phyloP scores from a whole-genome alignment of 2,888 invertebrate genomes.

The Eumerus sabulonum region DNA sequence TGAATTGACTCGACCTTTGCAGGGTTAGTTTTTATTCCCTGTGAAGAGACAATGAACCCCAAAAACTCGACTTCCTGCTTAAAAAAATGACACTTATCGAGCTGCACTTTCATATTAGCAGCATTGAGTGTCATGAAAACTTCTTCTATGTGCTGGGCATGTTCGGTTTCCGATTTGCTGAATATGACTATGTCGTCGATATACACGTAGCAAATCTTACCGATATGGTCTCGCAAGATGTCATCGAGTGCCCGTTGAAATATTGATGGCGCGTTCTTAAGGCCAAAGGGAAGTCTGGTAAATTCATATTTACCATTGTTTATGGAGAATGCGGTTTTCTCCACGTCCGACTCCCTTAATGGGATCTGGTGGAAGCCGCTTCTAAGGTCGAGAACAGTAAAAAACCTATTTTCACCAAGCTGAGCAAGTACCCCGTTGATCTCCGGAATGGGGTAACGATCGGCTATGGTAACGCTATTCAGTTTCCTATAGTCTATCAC shows the following conservation, averaged over 20 bases:
- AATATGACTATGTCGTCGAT: neutral
- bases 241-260: constrained; percentile 1
- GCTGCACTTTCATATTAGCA: constrained; percentile 5
- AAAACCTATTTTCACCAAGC: neutral
- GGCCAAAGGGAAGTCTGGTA: too few species aligned
- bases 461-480: neutral
- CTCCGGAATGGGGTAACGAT: neutral
- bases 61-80: too few species aligned
- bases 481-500: neutral
- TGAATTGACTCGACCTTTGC: too few species aligned
- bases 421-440: constrained; percentile 2
- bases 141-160: neutral
- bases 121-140: neutral
- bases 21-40: too few species aligned
- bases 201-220: neutral
- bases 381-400: constrained; percentile 1
- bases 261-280: constrained; percentile 6
- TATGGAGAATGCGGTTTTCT: constrained; percentile 2
- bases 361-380: neutral
- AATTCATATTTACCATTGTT: neutral
- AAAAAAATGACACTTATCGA: neutral
- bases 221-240: too few species aligned
- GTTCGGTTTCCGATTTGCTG: neutral
- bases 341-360: neutral
- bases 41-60: too few species aligned